phyloP scores from a whole-genome alignment of 2,888 invertebrate species.

The Melipona beecheii region DNA sequence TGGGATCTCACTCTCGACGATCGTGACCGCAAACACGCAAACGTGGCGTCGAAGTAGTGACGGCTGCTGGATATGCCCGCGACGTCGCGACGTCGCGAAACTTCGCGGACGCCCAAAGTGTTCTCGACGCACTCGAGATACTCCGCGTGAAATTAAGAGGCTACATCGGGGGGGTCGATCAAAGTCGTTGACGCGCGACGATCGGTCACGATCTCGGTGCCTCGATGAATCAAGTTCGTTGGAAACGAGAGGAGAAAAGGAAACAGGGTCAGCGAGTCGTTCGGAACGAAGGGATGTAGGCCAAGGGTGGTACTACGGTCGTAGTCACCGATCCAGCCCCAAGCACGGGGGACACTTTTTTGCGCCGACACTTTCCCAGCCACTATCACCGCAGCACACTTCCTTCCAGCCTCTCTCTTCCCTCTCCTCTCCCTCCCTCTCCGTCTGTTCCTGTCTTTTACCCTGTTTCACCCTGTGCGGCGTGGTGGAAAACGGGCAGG shows the following conservation, averaged over 20 bases:
- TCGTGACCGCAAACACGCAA: background rate
- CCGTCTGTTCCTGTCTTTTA: constrained; percentile 11
- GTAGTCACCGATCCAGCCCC: constrained; percentile 8
- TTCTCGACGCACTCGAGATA: background rate
- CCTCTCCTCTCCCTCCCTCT: constrained; percentile 15
- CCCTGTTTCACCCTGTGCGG: constrained; percentile 37
- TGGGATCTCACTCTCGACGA: background rate
- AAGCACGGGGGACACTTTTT: constrained; percentile 32
- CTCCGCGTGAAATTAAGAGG: background rate
- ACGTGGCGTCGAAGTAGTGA: background rate
- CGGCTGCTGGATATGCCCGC: background rate
- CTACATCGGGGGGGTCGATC: background rate
- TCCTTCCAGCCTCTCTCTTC: constrained; percentile 35
- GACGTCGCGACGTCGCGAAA: constrained; percentile 17
- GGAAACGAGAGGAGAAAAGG: background rate
- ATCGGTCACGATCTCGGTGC: background rate
- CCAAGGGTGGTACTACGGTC: constrained; percentile 37
- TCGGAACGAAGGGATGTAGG: constrained; percentile 35
- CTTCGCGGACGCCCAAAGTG: background rate
- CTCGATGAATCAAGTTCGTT: background rate
- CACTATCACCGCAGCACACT: constrained; percentile 46
- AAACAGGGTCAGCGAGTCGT: constrained; percentile 14
- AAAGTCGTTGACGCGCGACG: background rate
- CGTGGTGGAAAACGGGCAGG: constrained; percentile 19
- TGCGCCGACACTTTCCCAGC: constrained; percentile 19